Conservation (phyloP, 1,140 invertebrate species). For the Branchinecta lynchi region DNA sequence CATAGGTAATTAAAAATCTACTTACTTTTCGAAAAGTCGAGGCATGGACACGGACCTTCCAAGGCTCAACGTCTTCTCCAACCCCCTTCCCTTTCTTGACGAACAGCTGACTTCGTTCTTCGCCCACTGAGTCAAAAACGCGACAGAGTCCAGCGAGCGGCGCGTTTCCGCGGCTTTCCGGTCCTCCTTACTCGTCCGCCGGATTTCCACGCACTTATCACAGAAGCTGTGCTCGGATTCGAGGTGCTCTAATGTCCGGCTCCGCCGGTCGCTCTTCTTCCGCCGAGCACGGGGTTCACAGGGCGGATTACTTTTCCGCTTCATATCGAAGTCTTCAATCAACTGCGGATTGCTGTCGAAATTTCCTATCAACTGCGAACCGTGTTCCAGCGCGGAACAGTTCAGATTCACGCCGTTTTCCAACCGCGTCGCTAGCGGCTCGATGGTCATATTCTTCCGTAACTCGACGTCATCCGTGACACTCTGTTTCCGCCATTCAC, state of each 20-base stretch:
- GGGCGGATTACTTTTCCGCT: neutral
- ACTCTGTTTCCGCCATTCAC: neutral
- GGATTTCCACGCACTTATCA: slow-evolving; percentile 1
- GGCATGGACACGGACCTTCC: slow-evolving; percentile 63
- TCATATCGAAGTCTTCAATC: neutral
- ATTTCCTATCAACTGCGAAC: neutral
- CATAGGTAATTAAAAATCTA: neutral
- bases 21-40: slow-evolving; percentile 55
- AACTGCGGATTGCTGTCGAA: neutral
- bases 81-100: neutral
- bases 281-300: neutral
- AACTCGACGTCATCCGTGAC: neutral
- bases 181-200: neutral
- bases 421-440: neutral
- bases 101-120: neutral
- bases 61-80: neutral
- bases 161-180: neutral
- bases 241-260: neutral
- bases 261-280: neutral
- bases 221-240: neutral
- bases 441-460: neutral
- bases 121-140: neutral
- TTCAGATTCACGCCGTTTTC: neutral
- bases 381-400: neutral
- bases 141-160: neutral